These are phyloP conservation scores for Myioborus miniatus DNA, from an alignment of 2,797 vertebrate species.

Conservation along the genomic window DNA sequence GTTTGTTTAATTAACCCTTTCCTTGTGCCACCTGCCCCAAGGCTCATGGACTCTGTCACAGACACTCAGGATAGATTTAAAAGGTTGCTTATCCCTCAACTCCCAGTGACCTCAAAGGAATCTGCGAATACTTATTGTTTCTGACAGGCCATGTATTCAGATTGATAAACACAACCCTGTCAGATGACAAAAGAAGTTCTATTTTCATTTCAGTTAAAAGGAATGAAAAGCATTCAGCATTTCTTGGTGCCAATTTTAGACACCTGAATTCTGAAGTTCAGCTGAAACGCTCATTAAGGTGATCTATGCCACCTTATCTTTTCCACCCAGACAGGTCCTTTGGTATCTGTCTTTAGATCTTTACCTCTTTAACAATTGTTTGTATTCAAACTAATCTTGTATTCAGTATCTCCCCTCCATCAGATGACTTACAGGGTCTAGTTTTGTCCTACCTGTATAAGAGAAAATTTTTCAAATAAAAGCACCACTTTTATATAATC, in stretches of 20 bases:
- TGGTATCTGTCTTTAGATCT: constrained; percentile 37
- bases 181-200: not conserved
- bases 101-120: constrained; percentile 38
- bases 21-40: not conserved
- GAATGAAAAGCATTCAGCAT: constrained; percentile 23
- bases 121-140: constrained; percentile 42
- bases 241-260: constrained; percentile 9
- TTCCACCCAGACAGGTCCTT: constrained; percentile 5
- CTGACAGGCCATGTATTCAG: constrained; percentile 29
- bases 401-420: not conserved
- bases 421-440: not conserved
- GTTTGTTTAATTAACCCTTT: constrained; percentile 55
- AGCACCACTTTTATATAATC: not conserved
- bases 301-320: constrained; percentile 23
- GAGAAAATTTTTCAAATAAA: not conserved
- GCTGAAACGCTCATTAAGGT: constrained; percentile 25
- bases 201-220: constrained; percentile 6
- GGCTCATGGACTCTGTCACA: constrained; percentile 51
- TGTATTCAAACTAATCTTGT: not conserved
- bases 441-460: not conserved
- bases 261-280: not conserved
- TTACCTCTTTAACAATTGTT: constrained; percentile 2
- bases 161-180: constrained; percentile 12
- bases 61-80: constrained; percentile 15
- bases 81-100: constrained; percentile 24